phyloP scores from a whole-genome alignment of 2,797 vertebrate species.

The Pangasius mekongensis region DNA sequence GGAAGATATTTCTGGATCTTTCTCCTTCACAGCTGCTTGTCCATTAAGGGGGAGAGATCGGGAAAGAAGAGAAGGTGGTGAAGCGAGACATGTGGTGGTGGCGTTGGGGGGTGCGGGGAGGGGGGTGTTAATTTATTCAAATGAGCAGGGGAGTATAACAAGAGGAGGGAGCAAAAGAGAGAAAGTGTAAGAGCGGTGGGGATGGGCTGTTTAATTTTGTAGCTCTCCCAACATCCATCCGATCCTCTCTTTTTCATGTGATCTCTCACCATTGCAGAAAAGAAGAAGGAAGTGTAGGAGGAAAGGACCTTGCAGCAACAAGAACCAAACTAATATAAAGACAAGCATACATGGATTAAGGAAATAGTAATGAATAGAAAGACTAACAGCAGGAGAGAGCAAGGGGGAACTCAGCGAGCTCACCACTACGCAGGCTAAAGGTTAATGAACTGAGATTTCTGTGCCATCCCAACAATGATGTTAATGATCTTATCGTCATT shows the following conservation, averaged over 20 bases:
- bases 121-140: slow-evolving; percentile 83
- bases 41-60: slow-evolving; percentile 40
- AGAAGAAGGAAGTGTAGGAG: slow-evolving; percentile 31
- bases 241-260: slow-evolving; percentile 29
- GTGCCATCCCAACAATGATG: not conserved
- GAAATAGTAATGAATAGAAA: not conserved
- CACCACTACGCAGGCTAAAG: not conserved
- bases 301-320: not conserved
- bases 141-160: slow-evolving; percentile 76
- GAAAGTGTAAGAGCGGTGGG: slow-evolving; percentile 56
- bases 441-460: not conserved
- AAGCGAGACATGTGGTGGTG: slow-evolving; percentile 66
- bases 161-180: slow-evolving; percentile 64
- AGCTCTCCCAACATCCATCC: slow-evolving; percentile 63
- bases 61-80: slow-evolving; percentile 54
- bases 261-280: slow-evolving; percentile 39
- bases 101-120: slow-evolving; percentile 58
- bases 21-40: slow-evolving; percentile 52
- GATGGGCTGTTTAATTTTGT: slow-evolving; percentile 64
- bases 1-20: slow-evolving; percentile 59
- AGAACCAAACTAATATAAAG: slow-evolving; percentile 14
- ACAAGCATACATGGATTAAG: not conserved
- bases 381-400: not conserved
- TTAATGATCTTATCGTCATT: not conserved
- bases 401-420: not conserved